Base-by-base conservation (phyloP, 2,888 invertebrate genomes). In the Diarsia brunnea region DNA sequence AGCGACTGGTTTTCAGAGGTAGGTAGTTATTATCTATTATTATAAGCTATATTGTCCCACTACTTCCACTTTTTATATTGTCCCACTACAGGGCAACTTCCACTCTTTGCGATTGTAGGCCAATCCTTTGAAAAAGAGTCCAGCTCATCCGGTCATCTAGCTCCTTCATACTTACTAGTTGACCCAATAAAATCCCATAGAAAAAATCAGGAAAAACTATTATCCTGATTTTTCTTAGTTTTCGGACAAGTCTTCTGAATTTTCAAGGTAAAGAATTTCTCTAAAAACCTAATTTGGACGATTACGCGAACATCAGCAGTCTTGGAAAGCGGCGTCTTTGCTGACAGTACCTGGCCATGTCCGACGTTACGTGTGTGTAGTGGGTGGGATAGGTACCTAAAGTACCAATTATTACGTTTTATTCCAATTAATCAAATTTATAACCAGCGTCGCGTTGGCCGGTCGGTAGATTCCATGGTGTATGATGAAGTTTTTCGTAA, bases 401-500 rank as follows among this genome's bases (percentile, higher is more conserved):
- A 68, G 53, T 27, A 78, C 38, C 38, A 78, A 69, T 27, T 14
- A 69, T 27, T n/a, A 47, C 24, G 10, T 63, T 51, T 63, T 31
- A 73, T 27, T 73, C 58, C 47, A 58, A 78, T 65, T 38, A 73
- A 66, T 65, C 27, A 43, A 53, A 24, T 71, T 70, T 38, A 45
- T 60, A 76, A 74, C 10, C 45, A 61, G 16, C 51, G 45, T 45
- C 16, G 5, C 58, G 24, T 53, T 45, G 51, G 12, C n/a, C 49
- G 12, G n/a, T 27, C 19, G 16, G 24, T 53, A 69, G 11, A 27
- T 14, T 19, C 10, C 43, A 58, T 21, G 58, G 24, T 68, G 4
- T 51, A 60, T 14, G n/a, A 31, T 38, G 38, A 74, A 53, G 47
- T 53, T 64, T 73, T 75, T 75, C 82, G 65, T 75, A 79, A 82